Evolutionary conservation across 2,113 vertebrate species (phyloP), one percentile per base, ranked within the genome.

Genomic region (Laterallus jamaicensis): DNA sequence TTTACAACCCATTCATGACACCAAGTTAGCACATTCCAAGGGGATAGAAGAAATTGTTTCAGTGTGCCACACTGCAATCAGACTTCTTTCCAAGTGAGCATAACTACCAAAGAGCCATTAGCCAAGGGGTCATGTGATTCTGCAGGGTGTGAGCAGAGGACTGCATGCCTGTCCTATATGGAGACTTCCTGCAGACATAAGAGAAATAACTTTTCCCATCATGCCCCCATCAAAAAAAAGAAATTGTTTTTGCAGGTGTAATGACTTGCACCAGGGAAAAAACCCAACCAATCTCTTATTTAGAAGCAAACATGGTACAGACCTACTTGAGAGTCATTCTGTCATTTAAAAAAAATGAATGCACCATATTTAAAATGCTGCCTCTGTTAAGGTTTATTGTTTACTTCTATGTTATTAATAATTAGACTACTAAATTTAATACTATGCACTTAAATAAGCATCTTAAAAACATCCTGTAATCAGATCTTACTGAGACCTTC

Each of bases 1-100:
- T 83, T 92, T 60, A 81, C 56, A 82, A 63, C 28, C 35, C 64
- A 92, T 90, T 76, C 71, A 68, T n/a, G 76, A 74, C 68, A 93
- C 16, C 29, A 74, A 56, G n/a, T 62, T 26, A 92, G 28, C 60
- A 67, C 63, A 78, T 64, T 82, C 44, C 85, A 86, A 69, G 28
- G 24, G 24, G 67, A 77, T 1, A 49, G 54, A 79, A 73, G 44
- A 81, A 93, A 93, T 70, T 66, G 60, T 82, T 97, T 80, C 64
- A 58, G 37, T 28, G 40, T 62, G 39, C 35, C 59, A 49, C 16
- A 6, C 42, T 82, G 42, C 71, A 52, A 55, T 69, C 76, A 74
- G 42, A 75, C 35, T 63, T 86, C 68, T 59, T 80, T 68, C 73
- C 79, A 88, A 80, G 35, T 18, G 18, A 81, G 9, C 20, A 47